These are phyloP conservation scores for Aldrovandia affinis DNA, from an alignment of 2,797 vertebrate genomes.

Conservation along the genomic window DNA sequence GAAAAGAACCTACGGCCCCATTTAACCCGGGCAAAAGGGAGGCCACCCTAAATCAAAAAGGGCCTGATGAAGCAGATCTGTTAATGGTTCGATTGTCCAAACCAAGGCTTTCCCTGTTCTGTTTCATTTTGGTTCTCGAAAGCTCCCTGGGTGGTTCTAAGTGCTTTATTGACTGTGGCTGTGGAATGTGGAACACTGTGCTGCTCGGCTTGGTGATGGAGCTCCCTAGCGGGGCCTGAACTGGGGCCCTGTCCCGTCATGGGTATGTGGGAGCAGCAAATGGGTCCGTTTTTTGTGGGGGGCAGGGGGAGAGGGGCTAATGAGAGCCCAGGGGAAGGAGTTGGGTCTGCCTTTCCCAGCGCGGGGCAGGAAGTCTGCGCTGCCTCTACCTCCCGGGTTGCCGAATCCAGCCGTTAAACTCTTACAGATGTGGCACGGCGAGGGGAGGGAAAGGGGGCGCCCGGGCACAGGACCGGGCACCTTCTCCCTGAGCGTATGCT, in stretches of 20 bases:
- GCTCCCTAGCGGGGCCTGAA: not conserved
- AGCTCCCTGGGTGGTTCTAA: not conserved
- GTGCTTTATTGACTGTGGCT: not conserved
- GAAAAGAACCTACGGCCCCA: not conserved
- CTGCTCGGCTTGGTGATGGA: not conserved
- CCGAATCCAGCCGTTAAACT: constrained; percentile 72
- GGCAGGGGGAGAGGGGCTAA: not conserved
- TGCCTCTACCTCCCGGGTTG: constrained; percentile 50
- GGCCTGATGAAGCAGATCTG: not conserved
- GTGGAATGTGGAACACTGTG: not conserved
- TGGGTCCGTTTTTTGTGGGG: not conserved
- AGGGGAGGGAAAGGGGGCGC: not conserved
- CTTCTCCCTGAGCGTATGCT: constrained; percentile 63
- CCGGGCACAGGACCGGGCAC: constrained; percentile 51
- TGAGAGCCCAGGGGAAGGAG: constrained; percentile 25
- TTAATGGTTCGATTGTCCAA: not conserved
- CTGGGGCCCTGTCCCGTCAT: not conserved
- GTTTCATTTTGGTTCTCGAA: not conserved
- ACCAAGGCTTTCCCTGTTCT: not conserved
- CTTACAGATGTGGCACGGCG: constrained; percentile 72
- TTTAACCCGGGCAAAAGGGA: not conserved
- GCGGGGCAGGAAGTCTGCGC: constrained; percentile 46
- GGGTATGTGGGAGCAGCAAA: constrained; percentile 22
- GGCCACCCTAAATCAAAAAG: not conserved
- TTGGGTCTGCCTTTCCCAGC: constrained; percentile 15